phyloP scores from a whole-genome alignment of 2,797 vertebrate genomes.

The Benthosema pterotum region DNA sequence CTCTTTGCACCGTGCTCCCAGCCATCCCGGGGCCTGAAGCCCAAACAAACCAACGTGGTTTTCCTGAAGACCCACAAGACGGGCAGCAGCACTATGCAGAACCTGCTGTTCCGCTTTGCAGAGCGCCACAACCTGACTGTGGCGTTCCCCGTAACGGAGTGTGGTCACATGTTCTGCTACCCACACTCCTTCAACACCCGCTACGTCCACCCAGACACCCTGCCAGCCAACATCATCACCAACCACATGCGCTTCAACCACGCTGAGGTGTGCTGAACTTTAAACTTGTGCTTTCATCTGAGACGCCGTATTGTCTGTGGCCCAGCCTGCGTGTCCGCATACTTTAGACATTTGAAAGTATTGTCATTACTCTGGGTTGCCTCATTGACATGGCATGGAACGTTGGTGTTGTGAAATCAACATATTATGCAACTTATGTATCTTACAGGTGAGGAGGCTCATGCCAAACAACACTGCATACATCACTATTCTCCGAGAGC shows the following conservation, averaged over 20 bases:
- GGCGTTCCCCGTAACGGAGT: conserved; percentile 65
- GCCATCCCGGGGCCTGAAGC: conserved; percentile 12
- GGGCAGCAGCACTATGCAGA: conserved; percentile 70
- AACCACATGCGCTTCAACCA: conserved; percentile 25
- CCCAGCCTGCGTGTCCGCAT: no score
- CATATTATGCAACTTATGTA: no score
- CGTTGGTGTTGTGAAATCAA: no score
- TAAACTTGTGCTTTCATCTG: conserved; percentile 31
- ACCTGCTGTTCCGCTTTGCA: conserved; percentile 50
- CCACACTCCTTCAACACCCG: conserved; percentile 66
- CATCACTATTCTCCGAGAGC: conserved; percentile 15
- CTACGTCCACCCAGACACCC: conserved; percentile 73
- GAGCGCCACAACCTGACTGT: conserved; percentile 64
- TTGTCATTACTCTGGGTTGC: no score
- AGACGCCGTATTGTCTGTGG: no score
- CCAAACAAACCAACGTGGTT: conserved; percentile 66
- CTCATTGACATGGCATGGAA: no score
- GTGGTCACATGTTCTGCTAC: conserved; percentile 76
- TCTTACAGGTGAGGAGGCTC: no score
- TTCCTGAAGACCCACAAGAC: conserved; percentile 79
- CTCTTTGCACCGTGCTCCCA: conserved; percentile 9
- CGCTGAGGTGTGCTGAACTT: conserved; percentile 62
- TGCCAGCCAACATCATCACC: conserved; percentile 68
- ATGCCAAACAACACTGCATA: no score
- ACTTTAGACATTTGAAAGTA: no score